phyloP scores from a whole-genome alignment of 2,888 invertebrate genomes.

The Conomelus anceps region DNA sequence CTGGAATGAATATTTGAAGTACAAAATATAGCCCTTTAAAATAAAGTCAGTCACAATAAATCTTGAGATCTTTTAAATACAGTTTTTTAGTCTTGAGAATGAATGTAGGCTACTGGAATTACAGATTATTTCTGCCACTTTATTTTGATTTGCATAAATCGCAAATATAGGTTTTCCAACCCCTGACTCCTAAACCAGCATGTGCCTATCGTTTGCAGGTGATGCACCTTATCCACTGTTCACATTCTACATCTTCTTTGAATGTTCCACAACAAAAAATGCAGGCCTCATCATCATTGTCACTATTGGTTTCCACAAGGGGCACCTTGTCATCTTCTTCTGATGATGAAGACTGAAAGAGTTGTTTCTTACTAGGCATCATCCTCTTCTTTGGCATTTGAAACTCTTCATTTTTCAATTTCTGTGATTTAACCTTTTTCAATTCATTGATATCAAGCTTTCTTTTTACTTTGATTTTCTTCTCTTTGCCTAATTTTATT shows the following conservation, averaged over 20 bases:
- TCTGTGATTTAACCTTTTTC: neutral
- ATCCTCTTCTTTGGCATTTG: neutral
- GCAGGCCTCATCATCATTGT: neutral
- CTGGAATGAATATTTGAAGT: too few species aligned
- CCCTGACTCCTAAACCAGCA: neutral
- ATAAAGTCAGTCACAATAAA: too few species aligned
- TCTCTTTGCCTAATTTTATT: neutral
- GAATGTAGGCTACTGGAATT: too few species aligned
- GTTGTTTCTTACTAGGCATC: neutral
- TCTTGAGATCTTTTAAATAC: too few species aligned
- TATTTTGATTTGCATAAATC: neutral
- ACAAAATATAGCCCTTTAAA: too few species aligned
- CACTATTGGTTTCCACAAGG: neutral
- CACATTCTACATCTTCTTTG: neutral
- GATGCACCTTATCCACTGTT: neutral
- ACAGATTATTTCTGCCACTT: neutral
- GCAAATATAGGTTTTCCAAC: neutral
- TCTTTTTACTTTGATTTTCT: too few species aligned
- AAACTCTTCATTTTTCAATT: neutral
- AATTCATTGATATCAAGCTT: too few species aligned
- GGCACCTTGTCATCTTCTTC: neutral
- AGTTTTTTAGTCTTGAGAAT: too few species aligned
- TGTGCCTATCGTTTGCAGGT: neutral
- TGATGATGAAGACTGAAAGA: neutral
- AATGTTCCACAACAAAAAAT: neutral